phyloP scores from a whole-genome alignment of 2,113 vertebrate species.

The Microcebus griseorufus region DNA sequence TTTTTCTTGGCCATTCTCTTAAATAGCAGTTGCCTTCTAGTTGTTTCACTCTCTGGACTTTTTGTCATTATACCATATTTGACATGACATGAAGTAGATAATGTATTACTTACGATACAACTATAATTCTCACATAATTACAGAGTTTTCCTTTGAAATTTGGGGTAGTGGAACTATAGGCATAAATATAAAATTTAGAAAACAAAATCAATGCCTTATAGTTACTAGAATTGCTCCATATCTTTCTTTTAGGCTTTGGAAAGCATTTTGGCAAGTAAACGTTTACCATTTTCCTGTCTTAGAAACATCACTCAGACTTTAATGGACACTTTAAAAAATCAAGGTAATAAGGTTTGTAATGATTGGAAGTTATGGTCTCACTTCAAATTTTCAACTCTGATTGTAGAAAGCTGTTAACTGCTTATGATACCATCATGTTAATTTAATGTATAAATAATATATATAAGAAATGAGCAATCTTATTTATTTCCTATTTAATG shows the following conservation, averaged over 20 bases:
- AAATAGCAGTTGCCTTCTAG: background rate
- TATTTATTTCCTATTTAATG: background rate
- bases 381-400: background rate
- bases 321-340: conserved; percentile 89
- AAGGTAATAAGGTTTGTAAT: conserved; percentile 86
- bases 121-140: background rate
- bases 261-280: conserved; percentile 91
- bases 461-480: background rate
- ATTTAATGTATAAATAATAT: background rate
- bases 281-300: conserved; percentile 90
- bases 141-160: background rate
- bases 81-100: background rate
- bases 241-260: conserved; percentile 91
- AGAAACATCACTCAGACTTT: conserved; percentile 89
- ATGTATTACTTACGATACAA: background rate
- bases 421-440: background rate
- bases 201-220: background rate
- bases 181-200: background rate
- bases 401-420: background rate
- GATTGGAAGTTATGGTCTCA: background rate
- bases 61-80: background rate
- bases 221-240: conserved; percentile 16
- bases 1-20: background rate
- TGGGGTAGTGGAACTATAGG: background rate
- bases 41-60: background rate